phyloP scores from a whole-genome alignment of 2,113 vertebrate genomes.

The Salminus brasiliensis region DNA sequence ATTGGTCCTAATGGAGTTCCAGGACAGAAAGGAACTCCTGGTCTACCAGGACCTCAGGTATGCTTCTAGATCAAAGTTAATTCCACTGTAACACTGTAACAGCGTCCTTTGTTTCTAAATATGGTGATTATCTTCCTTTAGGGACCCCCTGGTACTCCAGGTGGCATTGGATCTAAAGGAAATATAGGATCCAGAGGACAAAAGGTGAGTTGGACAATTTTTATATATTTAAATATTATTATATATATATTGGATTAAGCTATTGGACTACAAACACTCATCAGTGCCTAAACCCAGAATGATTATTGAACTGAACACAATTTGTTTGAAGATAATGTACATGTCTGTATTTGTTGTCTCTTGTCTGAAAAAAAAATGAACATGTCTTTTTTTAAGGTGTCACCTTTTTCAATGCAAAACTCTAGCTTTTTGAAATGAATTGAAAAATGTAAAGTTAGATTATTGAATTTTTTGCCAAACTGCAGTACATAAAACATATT shows the following conservation, averaged over 20 bases:
- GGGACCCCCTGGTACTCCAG: slow-evolving; percentile 61
- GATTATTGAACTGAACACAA: no score
- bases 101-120: background rate
- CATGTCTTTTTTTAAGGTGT: no score
- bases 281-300: no score
- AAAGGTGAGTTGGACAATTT: slow-evolving; percentile 72
- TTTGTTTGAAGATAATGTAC: no score
- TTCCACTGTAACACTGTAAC: background rate
- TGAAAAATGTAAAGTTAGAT: no score
- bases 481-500: no score
- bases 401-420: no score
- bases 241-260: background rate
- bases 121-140: slow-evolving; percentile 57
- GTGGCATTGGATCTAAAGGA: slow-evolving; percentile 70
- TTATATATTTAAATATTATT: background rate
- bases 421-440: no score
- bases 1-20: slow-evolving; percentile 60
- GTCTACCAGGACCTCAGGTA: slow-evolving; percentile 68
- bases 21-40: slow-evolving; percentile 60
- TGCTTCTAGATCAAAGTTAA: background rate
- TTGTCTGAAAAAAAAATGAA: no score
- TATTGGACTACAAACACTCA: background rate
- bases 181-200: slow-evolving; percentile 73
- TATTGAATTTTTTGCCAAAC: no score
- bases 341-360: no score